Base-by-base conservation (phyloP, 2,797 vertebrate genomes). In the Cryptoblepharus egeriae region DNA sequence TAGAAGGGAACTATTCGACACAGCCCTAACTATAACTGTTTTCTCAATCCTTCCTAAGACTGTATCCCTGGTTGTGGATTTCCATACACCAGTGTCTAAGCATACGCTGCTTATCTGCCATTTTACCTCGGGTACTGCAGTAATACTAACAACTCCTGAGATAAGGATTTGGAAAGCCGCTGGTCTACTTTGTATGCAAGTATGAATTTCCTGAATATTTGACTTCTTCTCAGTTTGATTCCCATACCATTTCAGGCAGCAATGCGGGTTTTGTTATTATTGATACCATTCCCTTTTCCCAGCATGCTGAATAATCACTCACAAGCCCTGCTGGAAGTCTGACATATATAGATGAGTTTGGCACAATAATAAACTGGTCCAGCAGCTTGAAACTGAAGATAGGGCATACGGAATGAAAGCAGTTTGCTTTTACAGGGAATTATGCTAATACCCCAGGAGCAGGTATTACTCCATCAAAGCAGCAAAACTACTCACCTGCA, bases 311-410 rank as follows among this genome's bases (percentile, higher is more conserved):
- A 49, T 60, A 77, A 82, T 77, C 24, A 42, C 61, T 81, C 30
- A 75, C 39, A 75, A 87, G 60, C 11, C 18, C 26, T 61, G 18
- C n/a, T 73, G 65, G 22, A 1, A 77, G 52, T 52, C 64, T 90
- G 79, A 60, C 26, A 84, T 64, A 37, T 80, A 55, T 61, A 84
- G 52, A 81, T 71, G 76, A 88, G 70, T 78, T 72, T 87, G 85
- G 74, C 30, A 83, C 58, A 45, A 3, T 78, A 71, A 80, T 64
- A 72, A 12, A 35, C 57, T 61, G 15, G 8, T 45, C 39, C 13
- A 75, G 70, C 20, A 20, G 55, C 79, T 93, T 86, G 80, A 88
- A 88, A 81, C 6, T 80, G 60, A 60, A 61, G 45, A 70, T 4
- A 42, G 75, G 77, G 64, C 58, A 65, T 61, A 55, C 2, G 2